phyloP scores from a whole-genome alignment of 2,797 vertebrate genomes.

The Menidia menidia region DNA sequence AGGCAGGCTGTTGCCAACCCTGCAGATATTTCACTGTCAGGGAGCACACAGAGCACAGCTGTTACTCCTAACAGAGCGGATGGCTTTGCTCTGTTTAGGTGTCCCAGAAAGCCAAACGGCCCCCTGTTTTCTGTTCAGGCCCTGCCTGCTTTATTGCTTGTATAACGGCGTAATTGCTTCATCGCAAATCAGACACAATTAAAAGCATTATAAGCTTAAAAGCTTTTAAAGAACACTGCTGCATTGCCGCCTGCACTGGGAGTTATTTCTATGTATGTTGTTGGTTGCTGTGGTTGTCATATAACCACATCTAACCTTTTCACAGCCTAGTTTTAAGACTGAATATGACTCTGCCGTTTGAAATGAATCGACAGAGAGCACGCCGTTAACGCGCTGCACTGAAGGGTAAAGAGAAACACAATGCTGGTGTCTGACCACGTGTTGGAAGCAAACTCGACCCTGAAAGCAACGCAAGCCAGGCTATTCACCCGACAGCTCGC shows the following conservation, averaged over 20 bases:
- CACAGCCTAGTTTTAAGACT: too few species aligned
- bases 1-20: background rate
- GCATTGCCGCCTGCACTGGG: background rate
- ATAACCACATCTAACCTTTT: background rate
- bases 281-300: constrained; percentile 3
- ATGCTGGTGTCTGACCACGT: background rate
- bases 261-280: background rate
- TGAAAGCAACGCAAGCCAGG: background rate
- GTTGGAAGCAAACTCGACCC: background rate
- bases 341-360: too few species aligned
- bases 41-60: background rate
- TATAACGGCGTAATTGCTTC: background rate
- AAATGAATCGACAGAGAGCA: background rate
- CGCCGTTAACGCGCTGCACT: background rate
- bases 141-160: background rate
- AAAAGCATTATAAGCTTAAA: background rate
- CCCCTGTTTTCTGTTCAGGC: background rate
- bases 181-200: background rate
- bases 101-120: background rate
- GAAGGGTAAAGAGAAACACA: background rate
- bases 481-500: background rate
- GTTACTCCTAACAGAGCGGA: background rate
- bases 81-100: background rate
- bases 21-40: background rate
- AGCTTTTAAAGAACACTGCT: background rate